Percentiles rank a stretch among this genome's conserved stretches.
phyloP scores from a whole-genome alignment of 2,888 invertebrate genomes.

The Coleophora deauratella region DNA sequence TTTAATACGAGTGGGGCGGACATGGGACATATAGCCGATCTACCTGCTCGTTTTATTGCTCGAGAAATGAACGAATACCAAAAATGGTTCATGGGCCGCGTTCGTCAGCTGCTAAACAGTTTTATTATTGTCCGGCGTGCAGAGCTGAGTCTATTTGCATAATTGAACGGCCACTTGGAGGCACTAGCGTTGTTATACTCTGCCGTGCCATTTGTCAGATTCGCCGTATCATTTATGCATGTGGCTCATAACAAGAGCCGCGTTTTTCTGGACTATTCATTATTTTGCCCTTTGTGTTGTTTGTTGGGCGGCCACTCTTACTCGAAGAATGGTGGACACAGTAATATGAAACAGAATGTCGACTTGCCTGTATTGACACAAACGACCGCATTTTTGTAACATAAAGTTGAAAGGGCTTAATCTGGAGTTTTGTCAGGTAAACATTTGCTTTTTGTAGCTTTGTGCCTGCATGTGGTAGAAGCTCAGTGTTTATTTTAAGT shows the following conservation, averaged over 20 bases:
- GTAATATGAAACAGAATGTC: conserved; percentile 49
- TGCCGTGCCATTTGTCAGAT: conserved; percentile 73
- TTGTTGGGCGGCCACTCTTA: conserved; percentile 48
- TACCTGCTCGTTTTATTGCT: conserved; percentile 64
- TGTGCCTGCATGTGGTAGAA: too few species aligned
- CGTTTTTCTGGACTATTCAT: conserved; percentile 69
- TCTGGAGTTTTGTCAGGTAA: conserved; percentile 57
- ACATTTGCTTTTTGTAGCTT: conserved; percentile 44
- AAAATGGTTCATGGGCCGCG: conserved; percentile 51
- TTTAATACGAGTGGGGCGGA: conserved; percentile 65
- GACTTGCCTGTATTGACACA: conserved; percentile 49
- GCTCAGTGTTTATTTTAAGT: too few species aligned
- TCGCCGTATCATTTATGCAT: conserved; percentile 71
- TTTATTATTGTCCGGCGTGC: conserved; percentile 69
- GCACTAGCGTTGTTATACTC: conserved; percentile 71
- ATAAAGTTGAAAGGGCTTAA: conserved; percentile 55
- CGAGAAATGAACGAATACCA: conserved; percentile 54
- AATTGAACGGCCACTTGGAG: conserved; percentile 73
- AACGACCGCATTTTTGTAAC: conserved; percentile 52
- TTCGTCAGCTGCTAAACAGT: conserved; percentile 72
- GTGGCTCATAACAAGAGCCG: conserved; percentile 63
- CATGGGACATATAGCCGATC: conserved; percentile 56
- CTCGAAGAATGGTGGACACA: conserved; percentile 42
- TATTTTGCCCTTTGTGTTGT: conserved; percentile 64
- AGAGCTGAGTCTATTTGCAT: conserved; percentile 70